These are phyloP conservation scores for Ianthella basta DNA, from an alignment of 37 sponge, comb jelly and placozoan genomes.

Conservation along the genomic window DNA sequence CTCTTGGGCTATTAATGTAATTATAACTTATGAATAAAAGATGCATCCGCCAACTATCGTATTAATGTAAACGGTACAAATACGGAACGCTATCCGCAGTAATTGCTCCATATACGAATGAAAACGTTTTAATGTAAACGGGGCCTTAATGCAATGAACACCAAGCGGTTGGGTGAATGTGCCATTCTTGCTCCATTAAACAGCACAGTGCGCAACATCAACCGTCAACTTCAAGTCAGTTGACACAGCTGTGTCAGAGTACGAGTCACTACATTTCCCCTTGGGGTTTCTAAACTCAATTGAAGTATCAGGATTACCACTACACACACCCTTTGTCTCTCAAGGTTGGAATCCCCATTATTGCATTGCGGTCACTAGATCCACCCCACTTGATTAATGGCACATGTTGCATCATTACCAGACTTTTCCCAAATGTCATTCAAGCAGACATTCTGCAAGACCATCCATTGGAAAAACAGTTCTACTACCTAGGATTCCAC, in stretches of 20 bases:
- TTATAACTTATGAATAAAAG: too few relatives aligned
- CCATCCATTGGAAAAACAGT: not conserved
- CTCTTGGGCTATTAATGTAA: too few relatives aligned
- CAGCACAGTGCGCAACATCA: not conserved
- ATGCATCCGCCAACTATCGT: too few relatives aligned
- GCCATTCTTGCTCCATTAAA: too few relatives aligned
- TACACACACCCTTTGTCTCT: conserved; percentile 1
- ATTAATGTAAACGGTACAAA: too few relatives aligned
- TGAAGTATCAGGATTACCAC: conserved; percentile 30
- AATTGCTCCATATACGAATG: too few relatives aligned
- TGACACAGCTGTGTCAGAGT: conserved; percentile 12
- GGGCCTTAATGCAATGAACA: too few relatives aligned
- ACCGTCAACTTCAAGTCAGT: conserved; percentile 19
- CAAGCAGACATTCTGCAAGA: conserved; percentile 18
- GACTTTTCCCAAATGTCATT: conserved; percentile 1
- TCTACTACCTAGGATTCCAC: conserved; percentile 24
- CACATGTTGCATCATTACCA: conserved; percentile 23
- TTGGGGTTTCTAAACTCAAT: conserved; percentile 31
- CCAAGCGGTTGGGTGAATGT: too few relatives aligned
- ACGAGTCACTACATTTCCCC: conserved; percentile 17
- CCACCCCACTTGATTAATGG: conserved; percentile 28
- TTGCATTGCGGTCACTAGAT: conserved; percentile 37
- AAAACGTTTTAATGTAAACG: too few relatives aligned
- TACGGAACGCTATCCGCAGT: too few relatives aligned
- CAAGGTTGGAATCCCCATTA: conserved; percentile 27